A percentile compares a stretch with the other conserved stretches of the same genome.
Evolutionary conservation across 2,797 vertebrate species (phyloP).

Genomic region (Eulemur albifrons): DNA sequence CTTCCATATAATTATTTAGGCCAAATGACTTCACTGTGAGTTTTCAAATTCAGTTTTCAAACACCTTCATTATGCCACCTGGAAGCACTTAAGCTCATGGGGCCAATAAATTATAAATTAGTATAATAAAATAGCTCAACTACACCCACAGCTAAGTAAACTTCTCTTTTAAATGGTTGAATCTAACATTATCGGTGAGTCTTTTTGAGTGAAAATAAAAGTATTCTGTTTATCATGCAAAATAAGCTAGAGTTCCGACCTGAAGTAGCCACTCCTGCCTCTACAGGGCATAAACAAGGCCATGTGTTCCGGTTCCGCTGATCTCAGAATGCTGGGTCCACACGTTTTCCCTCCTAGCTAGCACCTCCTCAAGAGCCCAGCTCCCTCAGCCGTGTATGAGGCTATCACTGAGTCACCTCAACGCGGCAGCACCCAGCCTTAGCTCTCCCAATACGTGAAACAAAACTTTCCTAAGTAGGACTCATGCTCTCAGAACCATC

Average conservation of each 20-base stretch:
- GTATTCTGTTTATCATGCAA: no score
- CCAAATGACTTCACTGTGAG: neutral
- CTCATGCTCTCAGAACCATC: fast-evolving
- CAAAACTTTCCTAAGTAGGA: no score
- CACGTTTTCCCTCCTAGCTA: fast-evolving
- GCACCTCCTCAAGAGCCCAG: fast-evolving
- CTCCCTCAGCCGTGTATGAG: fast-evolving
- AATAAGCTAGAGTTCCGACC: no score
- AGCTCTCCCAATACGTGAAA: fast-evolving
- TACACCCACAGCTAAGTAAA: neutral
- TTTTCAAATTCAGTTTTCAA: neutral
- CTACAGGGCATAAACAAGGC: fast-evolving
- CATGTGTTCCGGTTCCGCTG: fast-evolving
- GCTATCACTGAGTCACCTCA: fast-evolving
- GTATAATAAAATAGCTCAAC: neutral
- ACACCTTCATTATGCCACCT: neutral
- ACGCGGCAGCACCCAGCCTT: no score
- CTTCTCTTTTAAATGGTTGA: neutral
- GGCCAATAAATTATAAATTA: no score
- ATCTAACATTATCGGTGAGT: neutral
- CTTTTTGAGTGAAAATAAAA: neutral
- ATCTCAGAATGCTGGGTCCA: neutral
- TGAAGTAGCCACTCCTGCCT: neutral
- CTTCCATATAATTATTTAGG: neutral
- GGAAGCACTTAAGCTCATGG: neutral